A percentile compares a stretch with the other conserved stretches of the same genome.
These are phyloP conservation scores for Calephelis nemesis DNA, from an alignment of 1,140 invertebrate species.

Conservation along the genomic window DNA sequence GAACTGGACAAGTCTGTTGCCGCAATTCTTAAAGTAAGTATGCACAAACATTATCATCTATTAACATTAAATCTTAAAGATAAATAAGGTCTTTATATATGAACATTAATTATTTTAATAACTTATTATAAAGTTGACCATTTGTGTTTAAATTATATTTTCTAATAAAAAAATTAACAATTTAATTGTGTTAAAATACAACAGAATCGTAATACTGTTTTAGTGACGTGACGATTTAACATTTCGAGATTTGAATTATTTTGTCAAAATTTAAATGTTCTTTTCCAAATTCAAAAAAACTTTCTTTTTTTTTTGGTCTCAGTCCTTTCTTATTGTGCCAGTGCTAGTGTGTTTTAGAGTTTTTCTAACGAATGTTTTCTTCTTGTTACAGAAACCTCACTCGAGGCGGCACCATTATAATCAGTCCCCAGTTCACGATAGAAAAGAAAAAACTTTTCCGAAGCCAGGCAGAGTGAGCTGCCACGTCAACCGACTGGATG, in stretches of 20 bases:
- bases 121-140: too few relatives aligned
- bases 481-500: slow-evolving; percentile 64
- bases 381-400: slow-evolving; percentile 85
- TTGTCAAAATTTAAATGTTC: too few relatives aligned
- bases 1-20: slow-evolving; percentile 90
- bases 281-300: not conserved
- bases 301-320: too few relatives aligned
- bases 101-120: too few relatives aligned
- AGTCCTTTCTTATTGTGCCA: not conserved
- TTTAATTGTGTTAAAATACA: too few relatives aligned
- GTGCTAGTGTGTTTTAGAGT: not conserved
- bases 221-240: too few relatives aligned
- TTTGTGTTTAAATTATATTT: too few relatives aligned
- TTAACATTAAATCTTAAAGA: not conserved
- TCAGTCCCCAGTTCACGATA: slow-evolving; percentile 90
- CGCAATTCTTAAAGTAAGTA: slow-evolving; percentile 92
- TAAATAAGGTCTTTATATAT: not conserved
- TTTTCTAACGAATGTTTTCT: slow-evolving; percentile 47
- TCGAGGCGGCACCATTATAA: slow-evolving; percentile 89
- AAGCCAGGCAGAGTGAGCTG: slow-evolving; percentile 78
- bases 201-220: too few relatives aligned
- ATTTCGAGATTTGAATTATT: too few relatives aligned
- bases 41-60: not conserved
- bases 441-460: slow-evolving; percentile 93
- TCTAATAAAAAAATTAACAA: too few relatives aligned